These are phyloP conservation scores for Caracal caracal DNA, from an alignment of 2,113 vertebrate genomes.

Conservation along the genomic window DNA sequence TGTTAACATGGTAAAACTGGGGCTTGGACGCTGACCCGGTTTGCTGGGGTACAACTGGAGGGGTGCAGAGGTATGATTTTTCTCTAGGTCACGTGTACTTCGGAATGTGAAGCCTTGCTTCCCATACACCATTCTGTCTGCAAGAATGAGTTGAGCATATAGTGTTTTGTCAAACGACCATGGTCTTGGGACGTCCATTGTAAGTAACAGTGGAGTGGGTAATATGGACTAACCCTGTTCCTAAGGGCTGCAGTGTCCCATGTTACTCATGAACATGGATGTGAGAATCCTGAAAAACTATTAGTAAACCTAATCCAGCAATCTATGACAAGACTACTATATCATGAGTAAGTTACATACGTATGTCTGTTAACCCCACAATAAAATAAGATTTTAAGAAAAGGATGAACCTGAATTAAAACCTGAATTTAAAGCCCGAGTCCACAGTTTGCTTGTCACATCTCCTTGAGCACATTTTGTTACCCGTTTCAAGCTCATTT, in stretches of 20 bases:
- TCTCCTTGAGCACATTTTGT: not conserved
- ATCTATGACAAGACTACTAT: no score
- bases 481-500: not conserved
- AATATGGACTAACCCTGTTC: not conserved
- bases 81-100: not conserved
- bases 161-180: not conserved
- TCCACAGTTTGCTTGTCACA: not conserved
- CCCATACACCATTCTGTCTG: no score
- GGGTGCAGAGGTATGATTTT: not conserved
- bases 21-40: not conserved
- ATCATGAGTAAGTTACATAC: not conserved
- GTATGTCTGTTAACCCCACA: not conserved
- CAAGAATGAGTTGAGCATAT: not conserved
- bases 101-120: not conserved
- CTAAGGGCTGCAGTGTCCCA: not conserved
- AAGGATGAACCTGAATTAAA: constrained; percentile 13
- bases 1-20: not conserved
- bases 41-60: not conserved
- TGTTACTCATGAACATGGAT: not conserved
- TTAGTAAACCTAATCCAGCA: not conserved
- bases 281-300: not conserved
- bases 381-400: not conserved
- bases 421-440: not conserved
- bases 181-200: not conserved
- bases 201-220: not conserved